Evolutionary conservation across 2,113 vertebrate species (phyloP), one percentile per base, ranked within the genome.

Genomic region (Pipa parva): DNA sequence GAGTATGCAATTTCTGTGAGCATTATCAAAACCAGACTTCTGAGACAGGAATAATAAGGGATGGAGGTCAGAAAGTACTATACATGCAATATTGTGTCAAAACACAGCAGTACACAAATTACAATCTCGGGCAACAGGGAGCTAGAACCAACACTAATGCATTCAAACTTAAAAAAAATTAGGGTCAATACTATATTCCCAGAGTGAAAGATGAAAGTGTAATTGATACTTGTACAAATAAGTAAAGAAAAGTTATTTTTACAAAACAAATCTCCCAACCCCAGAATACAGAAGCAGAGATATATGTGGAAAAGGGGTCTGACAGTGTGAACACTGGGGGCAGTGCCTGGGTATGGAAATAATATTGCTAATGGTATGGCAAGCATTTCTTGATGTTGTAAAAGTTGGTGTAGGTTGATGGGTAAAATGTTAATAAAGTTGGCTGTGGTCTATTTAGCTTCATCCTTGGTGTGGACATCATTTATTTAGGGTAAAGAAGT

Each of bases 151-250:
- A 50, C 9, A 67, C 22, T 50, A 28, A 15, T 36, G 21, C 55
- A 10, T 22, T 25, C 39, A 33, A 52, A 45, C 15, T 52, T 17
- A 46, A 27, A 65, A 67, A 27, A 65, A 67, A 58, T 59, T 36
- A 59, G 50, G 64, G 64, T 67, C 55, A 59, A 20, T 27, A 20
- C 49, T 57, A 26, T 49, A 67, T 67, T 59, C 45, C 45, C 21
- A 33, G 51, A 27, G 21, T 42, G 29, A 31, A 31, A 31, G 5
- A 10, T 31, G 10, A 31, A 31, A 31, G 5, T 31, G 5, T 31
- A 10, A 10, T 31, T 31, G 29, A 31, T 10, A 31, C 5, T 31
- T 31, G 29, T 31, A 31, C 5, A n/a, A n/a, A n/a, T n/a, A n/a
- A n/a, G n/a, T n/a, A n/a, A n/a, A n/a, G n/a, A n/a, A n/a, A n/a